Evolutionary conservation across 2,888 invertebrate species (phyloP).

Genomic region (Acleris sparsana): DNA sequence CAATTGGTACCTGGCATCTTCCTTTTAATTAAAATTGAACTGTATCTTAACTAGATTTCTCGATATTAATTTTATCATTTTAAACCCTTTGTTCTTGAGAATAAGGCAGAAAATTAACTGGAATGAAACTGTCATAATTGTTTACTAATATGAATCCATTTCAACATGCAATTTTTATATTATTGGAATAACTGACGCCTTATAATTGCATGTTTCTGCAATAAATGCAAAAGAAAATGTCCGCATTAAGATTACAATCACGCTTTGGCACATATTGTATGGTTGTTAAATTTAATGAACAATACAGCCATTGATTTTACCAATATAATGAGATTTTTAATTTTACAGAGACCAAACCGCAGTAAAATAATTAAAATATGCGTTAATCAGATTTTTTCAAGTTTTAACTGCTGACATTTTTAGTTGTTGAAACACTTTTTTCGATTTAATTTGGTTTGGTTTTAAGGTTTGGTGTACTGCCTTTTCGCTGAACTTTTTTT

Average conservation of each 20-base stretch:
- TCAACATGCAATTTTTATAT: conserved; percentile 6
- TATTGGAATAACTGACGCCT: conserved; percentile 20
- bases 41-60: not conserved
- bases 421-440: not conserved
- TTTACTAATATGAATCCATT: not conserved
- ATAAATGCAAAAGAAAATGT: conserved; percentile 23
- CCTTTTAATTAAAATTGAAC: not conserved
- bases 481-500: no score
- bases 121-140: not conserved
- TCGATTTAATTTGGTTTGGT: no score
- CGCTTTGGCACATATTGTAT: conserved; percentile 3
- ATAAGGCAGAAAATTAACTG: not conserved
- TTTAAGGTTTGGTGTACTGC: no score
- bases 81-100: not conserved
- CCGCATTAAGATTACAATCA: conserved; percentile 18
- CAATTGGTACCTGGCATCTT: not conserved
- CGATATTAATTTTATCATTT: not conserved
- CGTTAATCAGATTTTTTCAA: no score
- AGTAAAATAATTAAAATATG: not conserved
- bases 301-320: not conserved
- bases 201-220: conserved; percentile 21
- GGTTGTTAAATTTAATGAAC: conserved; percentile 17
- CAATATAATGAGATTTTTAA: not conserved
- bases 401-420: not conserved
- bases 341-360: not conserved